Evolutionary conservation across 2,888 invertebrate species (phyloP).

Genomic region (Nomada fabriciana): DNA sequence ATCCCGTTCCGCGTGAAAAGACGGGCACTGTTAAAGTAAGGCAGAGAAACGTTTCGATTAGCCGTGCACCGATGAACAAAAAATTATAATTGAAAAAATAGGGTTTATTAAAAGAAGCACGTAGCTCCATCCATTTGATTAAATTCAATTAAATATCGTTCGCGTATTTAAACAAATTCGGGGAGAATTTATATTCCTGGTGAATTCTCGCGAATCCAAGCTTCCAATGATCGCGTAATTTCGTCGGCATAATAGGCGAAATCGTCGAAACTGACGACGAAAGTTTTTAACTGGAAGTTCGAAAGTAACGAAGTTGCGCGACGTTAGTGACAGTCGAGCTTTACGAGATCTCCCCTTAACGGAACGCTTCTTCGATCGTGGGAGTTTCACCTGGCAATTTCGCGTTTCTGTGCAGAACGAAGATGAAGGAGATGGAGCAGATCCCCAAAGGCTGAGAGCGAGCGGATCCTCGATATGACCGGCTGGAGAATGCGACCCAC

Average conservation of each 20-base stretch:
- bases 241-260: constrained; percentile 25
- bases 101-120: neutral
- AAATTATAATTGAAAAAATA: no score
- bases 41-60: no score
- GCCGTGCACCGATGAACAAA: no score
- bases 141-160: no score
- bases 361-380: constrained; percentile 17
- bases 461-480: constrained; percentile 69
- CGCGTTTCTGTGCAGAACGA: constrained; percentile 53
- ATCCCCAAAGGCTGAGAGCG: constrained; percentile 81
- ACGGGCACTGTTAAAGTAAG: neutral
- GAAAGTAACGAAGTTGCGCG: constrained; percentile 31
- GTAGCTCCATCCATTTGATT: no score
- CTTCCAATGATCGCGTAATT: neutral
- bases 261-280: constrained; percentile 38
- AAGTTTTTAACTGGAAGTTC: constrained; percentile 26
- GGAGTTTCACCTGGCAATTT: constrained; percentile 44
- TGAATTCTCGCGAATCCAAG: neutral
- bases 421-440: constrained; percentile 78
- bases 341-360: constrained; percentile 38
- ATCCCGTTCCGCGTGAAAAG: neutral
- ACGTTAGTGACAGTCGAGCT: constrained; percentile 10
- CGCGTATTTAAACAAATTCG: no score
- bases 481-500: constrained; percentile 79
- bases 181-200: neutral